These are phyloP conservation scores for Drosophila limbata DNA, from an alignment of 2,888 invertebrate species.

Conservation along the genomic window DNA sequence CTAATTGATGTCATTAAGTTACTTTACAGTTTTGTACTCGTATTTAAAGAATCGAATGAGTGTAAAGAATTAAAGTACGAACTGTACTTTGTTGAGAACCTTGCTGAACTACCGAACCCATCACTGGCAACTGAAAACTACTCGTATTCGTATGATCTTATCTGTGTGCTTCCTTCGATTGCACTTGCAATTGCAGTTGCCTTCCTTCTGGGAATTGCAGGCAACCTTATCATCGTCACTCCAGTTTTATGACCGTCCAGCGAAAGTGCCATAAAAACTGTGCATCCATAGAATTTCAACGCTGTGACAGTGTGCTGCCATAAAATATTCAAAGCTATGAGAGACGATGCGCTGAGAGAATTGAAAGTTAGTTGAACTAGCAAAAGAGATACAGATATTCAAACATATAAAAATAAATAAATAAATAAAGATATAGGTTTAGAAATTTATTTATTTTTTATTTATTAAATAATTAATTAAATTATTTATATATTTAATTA, in stretches of 20 bases:
- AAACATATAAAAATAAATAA: neutral
- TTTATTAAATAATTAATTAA: neutral
- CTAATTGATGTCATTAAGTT: slow-evolving; percentile 32
- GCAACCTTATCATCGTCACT: slow-evolving; percentile 20
- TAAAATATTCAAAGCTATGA: neutral
- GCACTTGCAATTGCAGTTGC: slow-evolving; percentile 30
- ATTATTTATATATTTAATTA: no score
- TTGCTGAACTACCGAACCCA: slow-evolving; percentile 1
- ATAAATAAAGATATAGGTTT: neutral
- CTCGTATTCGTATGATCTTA: slow-evolving; percentile 3
- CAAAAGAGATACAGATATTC: neutral
- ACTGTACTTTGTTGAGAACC: slow-evolving; percentile 17
- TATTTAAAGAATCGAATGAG: neutral
- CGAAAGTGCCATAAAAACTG: slow-evolving; percentile 52
- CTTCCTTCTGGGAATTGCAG: slow-evolving; percentile 6
- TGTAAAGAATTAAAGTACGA: neutral
- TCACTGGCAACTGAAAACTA: neutral
- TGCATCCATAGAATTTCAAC: slow-evolving; percentile 39
- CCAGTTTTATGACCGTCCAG: slow-evolving; percentile 34
- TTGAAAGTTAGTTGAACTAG: neutral
- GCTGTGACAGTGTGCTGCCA: slow-evolving; percentile 18
- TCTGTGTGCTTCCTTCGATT: slow-evolving; percentile 15
- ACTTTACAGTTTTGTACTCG: slow-evolving; percentile 7
- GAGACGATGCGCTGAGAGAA: slow-evolving; percentile 7
- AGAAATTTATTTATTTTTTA: neutral